Percentiles rank a stretch among this genome's conserved stretches.
Conservation (phyloP, 2,113 vertebrate genomes). For the Empidonax traillii region DNA sequence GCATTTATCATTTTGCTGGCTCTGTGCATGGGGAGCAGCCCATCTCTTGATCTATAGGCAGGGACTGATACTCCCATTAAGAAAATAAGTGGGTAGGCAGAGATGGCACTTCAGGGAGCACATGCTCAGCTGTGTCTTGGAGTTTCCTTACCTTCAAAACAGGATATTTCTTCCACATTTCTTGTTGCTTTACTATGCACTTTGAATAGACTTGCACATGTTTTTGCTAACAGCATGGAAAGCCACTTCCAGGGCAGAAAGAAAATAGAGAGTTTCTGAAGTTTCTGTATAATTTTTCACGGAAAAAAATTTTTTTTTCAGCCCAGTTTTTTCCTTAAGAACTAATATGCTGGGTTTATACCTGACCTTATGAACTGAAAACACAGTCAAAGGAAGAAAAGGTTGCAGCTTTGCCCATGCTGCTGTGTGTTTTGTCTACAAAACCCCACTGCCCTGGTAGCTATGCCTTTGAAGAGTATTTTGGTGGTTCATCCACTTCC, state of each 20-base stretch:
- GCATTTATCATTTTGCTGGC: background rate
- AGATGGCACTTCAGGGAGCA: background rate
- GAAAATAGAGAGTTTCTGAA: background rate
- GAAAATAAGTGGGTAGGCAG: background rate
- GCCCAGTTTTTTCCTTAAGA: background rate
- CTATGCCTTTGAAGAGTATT: background rate
- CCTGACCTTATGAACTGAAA: background rate
- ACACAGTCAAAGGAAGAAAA: background rate
- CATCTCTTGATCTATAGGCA: background rate
- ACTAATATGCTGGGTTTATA: background rate
- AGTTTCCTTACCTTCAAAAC: background rate
- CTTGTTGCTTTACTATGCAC: background rate
- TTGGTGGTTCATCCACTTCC: background rate
- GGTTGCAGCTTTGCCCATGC: background rate
- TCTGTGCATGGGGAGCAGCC: background rate
- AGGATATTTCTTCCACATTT: background rate
- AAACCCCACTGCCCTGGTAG: background rate
- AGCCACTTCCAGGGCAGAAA: background rate
- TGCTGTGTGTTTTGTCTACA: background rate
- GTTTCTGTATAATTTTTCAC: background rate
- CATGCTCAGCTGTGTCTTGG: background rate
- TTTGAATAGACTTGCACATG: background rate
- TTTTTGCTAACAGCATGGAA: background rate
- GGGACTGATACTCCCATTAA: background rate
- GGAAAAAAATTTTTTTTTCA: background rate